A percentile compares a stretch with the other conserved stretches of the same genome.
Evolutionary conservation across 2,797 vertebrate species (phyloP).

Genomic region (Propithecus deckenii): DNA sequence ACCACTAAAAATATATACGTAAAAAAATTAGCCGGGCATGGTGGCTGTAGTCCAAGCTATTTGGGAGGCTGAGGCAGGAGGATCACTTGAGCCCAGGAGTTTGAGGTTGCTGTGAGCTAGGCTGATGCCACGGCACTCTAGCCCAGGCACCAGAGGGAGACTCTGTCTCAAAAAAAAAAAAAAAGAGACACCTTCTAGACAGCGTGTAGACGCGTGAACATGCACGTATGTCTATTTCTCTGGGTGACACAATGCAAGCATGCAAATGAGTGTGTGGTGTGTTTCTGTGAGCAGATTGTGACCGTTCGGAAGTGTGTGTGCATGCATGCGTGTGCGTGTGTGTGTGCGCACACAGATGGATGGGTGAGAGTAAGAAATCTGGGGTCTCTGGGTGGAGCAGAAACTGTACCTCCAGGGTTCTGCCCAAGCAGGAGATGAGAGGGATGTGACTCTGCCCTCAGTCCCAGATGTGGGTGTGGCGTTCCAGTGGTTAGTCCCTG

Average conservation of each 20-base stretch:
- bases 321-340: background rate
- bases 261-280: fast-evolving
- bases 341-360: background rate
- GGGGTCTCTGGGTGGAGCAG: background rate
- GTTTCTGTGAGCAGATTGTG: background rate
- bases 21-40: too few species aligned
- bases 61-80: too few species aligned
- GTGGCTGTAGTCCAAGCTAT: too few species aligned
- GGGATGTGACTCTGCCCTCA: background rate
- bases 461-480: background rate
- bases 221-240: background rate
- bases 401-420: background rate
- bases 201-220: fast-evolving
- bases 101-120: too few species aligned
- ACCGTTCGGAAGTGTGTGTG: background rate
- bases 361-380: background rate
- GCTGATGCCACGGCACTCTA: too few species aligned
- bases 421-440: background rate
- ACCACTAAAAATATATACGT: too few species aligned
- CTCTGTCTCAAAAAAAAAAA: too few species aligned
- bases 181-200: background rate
- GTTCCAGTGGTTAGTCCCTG: background rate
- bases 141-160: too few species aligned
- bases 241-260: background rate
- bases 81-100: too few species aligned